Percentiles rank a stretch among this genome's conserved stretches.
These are phyloP conservation scores for Rhinolophus sinicus DNA, from an alignment of 2,113 vertebrate genomes.

Conservation along the genomic window DNA sequence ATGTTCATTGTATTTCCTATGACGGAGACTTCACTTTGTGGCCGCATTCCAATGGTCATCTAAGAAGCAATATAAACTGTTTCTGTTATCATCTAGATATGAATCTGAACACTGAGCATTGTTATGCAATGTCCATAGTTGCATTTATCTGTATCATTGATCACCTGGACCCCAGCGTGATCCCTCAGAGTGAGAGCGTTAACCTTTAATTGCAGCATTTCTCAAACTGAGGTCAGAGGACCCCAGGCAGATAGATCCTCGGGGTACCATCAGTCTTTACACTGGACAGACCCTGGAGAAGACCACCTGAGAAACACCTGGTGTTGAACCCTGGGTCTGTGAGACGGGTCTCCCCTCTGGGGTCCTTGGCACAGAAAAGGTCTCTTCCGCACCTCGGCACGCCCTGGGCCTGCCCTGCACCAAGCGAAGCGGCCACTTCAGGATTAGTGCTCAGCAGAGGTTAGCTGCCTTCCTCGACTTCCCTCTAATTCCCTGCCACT, in stretches of 20 bases:
- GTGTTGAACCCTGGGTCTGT: not conserved
- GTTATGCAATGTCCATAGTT: not conserved
- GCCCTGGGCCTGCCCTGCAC: accelerated
- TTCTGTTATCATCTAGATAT: not conserved
- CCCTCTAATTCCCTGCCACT: too few species aligned
- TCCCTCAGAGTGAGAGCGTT: not conserved
- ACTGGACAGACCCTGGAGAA: not conserved
- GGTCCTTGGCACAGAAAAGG: not conserved
- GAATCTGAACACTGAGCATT: not conserved
- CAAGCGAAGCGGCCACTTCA: not conserved
- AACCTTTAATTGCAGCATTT: not conserved
- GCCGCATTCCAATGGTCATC: not conserved
- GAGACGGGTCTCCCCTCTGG: not conserved
- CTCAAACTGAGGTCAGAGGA: not conserved
- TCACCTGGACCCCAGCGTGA: not conserved
- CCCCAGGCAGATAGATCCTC: not conserved
- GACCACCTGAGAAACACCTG: not conserved
- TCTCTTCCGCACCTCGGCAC: not conserved
- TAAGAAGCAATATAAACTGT: not conserved
- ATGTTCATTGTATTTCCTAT: not conserved
- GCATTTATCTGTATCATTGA: slow-evolving; percentile 4
- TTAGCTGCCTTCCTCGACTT: not conserved
- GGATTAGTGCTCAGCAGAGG: not conserved
- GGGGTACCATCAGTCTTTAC: not conserved
- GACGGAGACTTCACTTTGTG: not conserved